phyloP scores from a whole-genome alignment of 1,140 invertebrate genomes.

The Heliothis virescens region DNA sequence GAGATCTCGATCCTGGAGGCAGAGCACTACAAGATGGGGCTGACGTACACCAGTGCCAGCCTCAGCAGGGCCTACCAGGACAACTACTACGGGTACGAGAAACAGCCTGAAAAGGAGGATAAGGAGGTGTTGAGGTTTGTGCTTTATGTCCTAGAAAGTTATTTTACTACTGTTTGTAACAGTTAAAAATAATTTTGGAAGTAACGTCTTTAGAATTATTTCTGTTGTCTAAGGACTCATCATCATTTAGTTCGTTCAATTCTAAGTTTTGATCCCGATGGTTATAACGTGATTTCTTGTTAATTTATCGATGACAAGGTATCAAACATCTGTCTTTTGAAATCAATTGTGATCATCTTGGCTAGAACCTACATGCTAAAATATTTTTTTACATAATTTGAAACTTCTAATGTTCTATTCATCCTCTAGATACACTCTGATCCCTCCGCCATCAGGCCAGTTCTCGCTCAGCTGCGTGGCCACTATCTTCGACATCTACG shows the following conservation, averaged over 20 bases:
- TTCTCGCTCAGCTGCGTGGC: slow-evolving; percentile 74
- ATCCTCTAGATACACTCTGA: slow-evolving; percentile 67
- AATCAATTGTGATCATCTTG: too few species aligned
- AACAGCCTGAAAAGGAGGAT: slow-evolving; percentile 60
- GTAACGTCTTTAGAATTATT: too few species aligned
- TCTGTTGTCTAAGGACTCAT: too few species aligned
- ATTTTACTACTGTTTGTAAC: too few species aligned
- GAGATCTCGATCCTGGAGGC: slow-evolving; percentile 72
- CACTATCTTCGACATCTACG: slow-evolving; percentile 77
- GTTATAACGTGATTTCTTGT: too few species aligned
- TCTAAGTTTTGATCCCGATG: too few species aligned
- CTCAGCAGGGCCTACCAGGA: slow-evolving; percentile 71
- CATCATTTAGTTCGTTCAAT: too few species aligned
- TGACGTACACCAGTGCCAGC: slow-evolving; percentile 71
- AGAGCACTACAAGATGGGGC: slow-evolving; percentile 72
- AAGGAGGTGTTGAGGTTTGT: slow-evolving; percentile 67
- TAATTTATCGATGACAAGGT: too few species aligned
- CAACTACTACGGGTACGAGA: slow-evolving; percentile 62
- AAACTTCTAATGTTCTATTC: neutral
- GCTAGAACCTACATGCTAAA: too few species aligned
- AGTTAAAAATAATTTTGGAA: too few species aligned
- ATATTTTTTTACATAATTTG: too few species aligned
- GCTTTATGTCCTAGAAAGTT: neutral
- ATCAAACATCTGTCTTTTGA: too few species aligned
- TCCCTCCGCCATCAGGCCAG: slow-evolving; percentile 69